Base-by-base conservation (phyloP, 2,888 invertebrate species). In the Idaea biselata region DNA sequence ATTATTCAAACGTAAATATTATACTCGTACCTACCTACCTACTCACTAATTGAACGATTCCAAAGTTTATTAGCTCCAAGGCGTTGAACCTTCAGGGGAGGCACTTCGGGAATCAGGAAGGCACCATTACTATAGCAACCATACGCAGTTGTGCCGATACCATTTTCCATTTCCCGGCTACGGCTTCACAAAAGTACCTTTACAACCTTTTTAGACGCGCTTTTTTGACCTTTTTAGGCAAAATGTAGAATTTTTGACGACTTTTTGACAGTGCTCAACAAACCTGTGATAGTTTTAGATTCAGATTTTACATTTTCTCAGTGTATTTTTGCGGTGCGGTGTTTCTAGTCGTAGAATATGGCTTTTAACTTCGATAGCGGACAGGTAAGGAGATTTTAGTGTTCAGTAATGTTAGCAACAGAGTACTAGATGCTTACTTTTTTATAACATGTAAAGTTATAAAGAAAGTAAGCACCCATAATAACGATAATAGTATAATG, bases 351-450 rank as follows among this genome's bases (percentile, higher is more conserved):
- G 64, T 60, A 25, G 65, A 74, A 64, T 58, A 92, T 92, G 91
- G 81, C 91, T 60, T 91, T 77, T 70, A 87, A 89, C 75, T 92
- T 92, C 77, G 88, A 91, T 66, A 91, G 91, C 66, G 91, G 87
- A 54, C 91, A 92, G 74, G 91, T 92, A 73, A 84, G 87, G 83
- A 11, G 63, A 69, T 67, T 68, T 69, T 64, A 71, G 17, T 56
- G 57, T 68, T 32, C 11, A 69, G 69, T 59, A 59, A n/a, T 18
- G 16, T 58, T 58, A n/a, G n/a, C 59, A 58, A 17, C 57, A 59
- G 61, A 18, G 16, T 44, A 44, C 44, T 3, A 32, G 32, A 8
- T 44, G 11, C 44, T 3, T 44, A 25, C 25, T 25, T 25, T 25
- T 25, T 25, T 25, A 25, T 25, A 5, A 25, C n/a, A n/a, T n/a